Percentiles rank a stretch among this genome's conserved stretches.
phyloP scores from a whole-genome alignment of 2,888 invertebrate genomes.

The Nemotelus nigrinus region DNA sequence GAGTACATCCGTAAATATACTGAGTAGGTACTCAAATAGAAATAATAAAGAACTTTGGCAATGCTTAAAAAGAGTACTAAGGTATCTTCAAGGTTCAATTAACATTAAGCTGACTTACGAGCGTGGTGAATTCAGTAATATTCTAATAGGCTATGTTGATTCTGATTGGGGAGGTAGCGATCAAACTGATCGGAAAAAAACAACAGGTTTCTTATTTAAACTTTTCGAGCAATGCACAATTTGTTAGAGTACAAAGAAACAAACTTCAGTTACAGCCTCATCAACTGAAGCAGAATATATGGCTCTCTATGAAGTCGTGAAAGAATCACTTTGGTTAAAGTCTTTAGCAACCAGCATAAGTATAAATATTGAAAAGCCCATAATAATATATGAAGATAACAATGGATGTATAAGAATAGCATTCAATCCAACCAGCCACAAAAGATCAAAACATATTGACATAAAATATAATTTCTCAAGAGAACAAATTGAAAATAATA shows the following conservation, averaged over 20 bases:
- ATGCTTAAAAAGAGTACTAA: slow-evolving; percentile 49
- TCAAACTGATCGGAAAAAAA: slow-evolving; percentile 48
- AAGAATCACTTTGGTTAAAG: slow-evolving; percentile 43
- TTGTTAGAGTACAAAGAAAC: slow-evolving; percentile 48
- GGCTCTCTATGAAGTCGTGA: slow-evolving; percentile 42
- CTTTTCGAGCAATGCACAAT: slow-evolving; percentile 43
- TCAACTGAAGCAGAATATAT: slow-evolving; percentile 39
- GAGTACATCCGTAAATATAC: slow-evolving; percentile 41
- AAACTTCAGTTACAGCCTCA: slow-evolving; percentile 46
- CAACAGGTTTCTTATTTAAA: slow-evolving; percentile 47
- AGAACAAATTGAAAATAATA: slow-evolving; percentile 48
- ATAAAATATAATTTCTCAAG: slow-evolving; percentile 46
- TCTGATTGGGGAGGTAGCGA: slow-evolving; percentile 44
- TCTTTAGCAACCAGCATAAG: slow-evolving; percentile 41
- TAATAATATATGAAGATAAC: too few relatives aligned
- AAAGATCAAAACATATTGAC: too few relatives aligned
- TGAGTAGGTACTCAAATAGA: slow-evolving; percentile 52
- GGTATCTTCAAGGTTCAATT: slow-evolving; percentile 39
- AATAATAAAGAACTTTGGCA: slow-evolving; percentile 54
- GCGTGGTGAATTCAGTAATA: slow-evolving; percentile 41
- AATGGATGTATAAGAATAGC: slow-evolving; percentile 47
- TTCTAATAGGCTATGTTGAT: slow-evolving; percentile 48
- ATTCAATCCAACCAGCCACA: too few relatives aligned
- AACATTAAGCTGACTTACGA: slow-evolving; percentile 47
- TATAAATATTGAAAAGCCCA: too few relatives aligned